Conservation (phyloP, 2,888 invertebrate species). For the Phoronis australis region DNA sequence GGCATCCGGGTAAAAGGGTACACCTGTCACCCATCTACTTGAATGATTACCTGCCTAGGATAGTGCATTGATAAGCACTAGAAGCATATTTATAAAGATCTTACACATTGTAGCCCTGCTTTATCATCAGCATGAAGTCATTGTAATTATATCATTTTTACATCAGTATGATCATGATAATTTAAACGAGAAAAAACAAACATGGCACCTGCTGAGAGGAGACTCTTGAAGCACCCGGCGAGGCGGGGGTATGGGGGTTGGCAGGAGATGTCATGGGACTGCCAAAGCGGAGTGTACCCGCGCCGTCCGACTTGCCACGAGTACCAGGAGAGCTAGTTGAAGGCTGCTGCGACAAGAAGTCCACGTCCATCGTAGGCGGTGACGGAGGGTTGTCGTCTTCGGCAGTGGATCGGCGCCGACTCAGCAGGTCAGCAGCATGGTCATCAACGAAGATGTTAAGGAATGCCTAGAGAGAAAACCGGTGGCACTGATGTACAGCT, state of each 20-base stretch:
- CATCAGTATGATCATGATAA: too few relatives aligned
- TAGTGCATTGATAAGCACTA: too few relatives aligned
- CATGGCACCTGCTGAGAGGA: too few relatives aligned
- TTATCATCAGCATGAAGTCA: too few relatives aligned
- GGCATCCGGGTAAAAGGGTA: too few relatives aligned
- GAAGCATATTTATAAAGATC: too few relatives aligned
- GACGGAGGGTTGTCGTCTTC: slow-evolving; percentile 97
- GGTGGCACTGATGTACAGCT: background rate
- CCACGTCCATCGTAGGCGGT: slow-evolving; percentile 68
- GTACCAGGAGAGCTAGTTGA: background rate
- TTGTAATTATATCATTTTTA: too few relatives aligned
- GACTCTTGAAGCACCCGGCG: slow-evolving; percentile 57
- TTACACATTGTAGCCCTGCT: too few relatives aligned
- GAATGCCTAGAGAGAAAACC: slow-evolving; percentile 62
- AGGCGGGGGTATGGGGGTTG: slow-evolving; percentile 81
- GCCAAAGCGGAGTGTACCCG: slow-evolving; percentile 60
- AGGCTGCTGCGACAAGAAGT: slow-evolving; percentile 46
- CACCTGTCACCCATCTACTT: too few relatives aligned
- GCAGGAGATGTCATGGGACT: slow-evolving; percentile 81
- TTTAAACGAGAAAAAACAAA: too few relatives aligned
- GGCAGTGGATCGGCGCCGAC: slow-evolving; percentile 72
- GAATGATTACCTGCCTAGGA: too few relatives aligned
- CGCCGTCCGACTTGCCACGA: slow-evolving; percentile 60
- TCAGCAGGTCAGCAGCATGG: slow-evolving; percentile 64
- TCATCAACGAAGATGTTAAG: slow-evolving; percentile 91